Evolutionary conservation across 2,888 invertebrate genomes (phyloP).

Genomic region (Pandemis heparana): DNA sequence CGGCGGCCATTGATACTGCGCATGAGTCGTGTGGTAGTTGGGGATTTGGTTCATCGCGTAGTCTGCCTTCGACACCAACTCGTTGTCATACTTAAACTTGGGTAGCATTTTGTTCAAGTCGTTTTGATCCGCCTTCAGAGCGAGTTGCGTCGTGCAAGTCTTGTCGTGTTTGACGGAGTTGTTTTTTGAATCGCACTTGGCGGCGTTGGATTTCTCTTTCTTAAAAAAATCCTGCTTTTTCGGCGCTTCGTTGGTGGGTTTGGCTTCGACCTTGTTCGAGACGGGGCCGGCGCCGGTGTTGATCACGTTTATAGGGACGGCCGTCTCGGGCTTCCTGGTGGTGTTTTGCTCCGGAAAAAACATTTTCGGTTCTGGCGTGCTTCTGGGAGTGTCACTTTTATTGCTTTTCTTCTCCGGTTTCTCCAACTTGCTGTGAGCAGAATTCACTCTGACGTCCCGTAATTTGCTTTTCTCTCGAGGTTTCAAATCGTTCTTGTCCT

Average conservation of each 20-base stretch:
- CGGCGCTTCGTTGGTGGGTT: slow-evolving; percentile 68
- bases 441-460: slow-evolving; percentile 80
- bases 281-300: slow-evolving; percentile 66
- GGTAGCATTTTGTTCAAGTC: slow-evolving; percentile 85
- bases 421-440: slow-evolving; percentile 79
- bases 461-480: slow-evolving; percentile 80
- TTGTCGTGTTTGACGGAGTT: slow-evolving; percentile 78
- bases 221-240: slow-evolving; percentile 84
- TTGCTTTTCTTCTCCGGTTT: slow-evolving; percentile 75
- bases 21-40: slow-evolving; percentile 87
- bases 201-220: slow-evolving; percentile 76
- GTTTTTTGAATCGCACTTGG: slow-evolving; percentile 73
- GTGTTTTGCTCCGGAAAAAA: slow-evolving; percentile 79
- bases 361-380: slow-evolving; percentile 78
- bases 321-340: slow-evolving; percentile 76
- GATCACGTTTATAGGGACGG: slow-evolving; percentile 80
- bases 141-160: slow-evolving; percentile 69
- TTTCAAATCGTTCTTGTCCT: slow-evolving; percentile 72
- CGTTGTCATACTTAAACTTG: slow-evolving; percentile 83
- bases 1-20: slow-evolving; percentile 88
- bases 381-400: slow-evolving; percentile 73
- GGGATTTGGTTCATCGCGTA: slow-evolving; percentile 88
- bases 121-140: slow-evolving; percentile 75
- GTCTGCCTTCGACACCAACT: slow-evolving; percentile 86
- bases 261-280: slow-evolving; percentile 72